Evolutionary conservation across 2,113 vertebrate genomes (phyloP).

Genomic region (Perca schrenkii): DNA sequence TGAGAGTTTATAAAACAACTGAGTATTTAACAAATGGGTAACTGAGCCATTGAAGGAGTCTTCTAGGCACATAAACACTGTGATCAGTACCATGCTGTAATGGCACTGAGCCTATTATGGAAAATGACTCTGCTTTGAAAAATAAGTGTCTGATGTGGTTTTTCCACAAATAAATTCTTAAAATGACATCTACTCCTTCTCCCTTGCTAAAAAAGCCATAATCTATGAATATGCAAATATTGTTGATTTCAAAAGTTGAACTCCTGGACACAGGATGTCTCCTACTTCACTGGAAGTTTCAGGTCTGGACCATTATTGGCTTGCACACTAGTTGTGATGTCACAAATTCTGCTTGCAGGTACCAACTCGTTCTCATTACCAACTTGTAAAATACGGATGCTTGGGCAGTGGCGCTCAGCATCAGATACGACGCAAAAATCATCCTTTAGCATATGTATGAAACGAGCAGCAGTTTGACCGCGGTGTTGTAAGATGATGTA

Average conservation of each 20-base stretch:
- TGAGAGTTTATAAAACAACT: not conserved
- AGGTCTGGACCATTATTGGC: not conserved
- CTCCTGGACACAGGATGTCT: not conserved
- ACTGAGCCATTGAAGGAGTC: not conserved
- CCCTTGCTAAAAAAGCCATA: not conserved
- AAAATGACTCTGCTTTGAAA: not conserved
- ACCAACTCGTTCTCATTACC: too few relatives aligned
- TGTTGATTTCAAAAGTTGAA: not conserved
- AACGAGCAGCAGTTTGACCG: too few relatives aligned
- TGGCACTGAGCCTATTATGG: not conserved
- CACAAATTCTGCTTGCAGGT: not conserved
- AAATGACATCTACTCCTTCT: not conserved
- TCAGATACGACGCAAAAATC: too few relatives aligned
- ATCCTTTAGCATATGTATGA: too few relatives aligned
- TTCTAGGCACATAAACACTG: not conserved
- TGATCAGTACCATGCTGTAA: not conserved
- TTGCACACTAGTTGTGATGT: not conserved
- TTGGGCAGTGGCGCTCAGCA: too few relatives aligned
- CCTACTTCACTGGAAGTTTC: not conserved
- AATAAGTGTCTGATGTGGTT: not conserved
- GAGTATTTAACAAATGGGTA: not conserved
- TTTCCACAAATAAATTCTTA: not conserved
- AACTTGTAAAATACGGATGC: too few relatives aligned
- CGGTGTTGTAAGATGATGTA: too few relatives aligned
- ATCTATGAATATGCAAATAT: not conserved